phyloP scores from a whole-genome alignment of 2,797 vertebrate genomes.

The Pelobates cultripes region DNA sequence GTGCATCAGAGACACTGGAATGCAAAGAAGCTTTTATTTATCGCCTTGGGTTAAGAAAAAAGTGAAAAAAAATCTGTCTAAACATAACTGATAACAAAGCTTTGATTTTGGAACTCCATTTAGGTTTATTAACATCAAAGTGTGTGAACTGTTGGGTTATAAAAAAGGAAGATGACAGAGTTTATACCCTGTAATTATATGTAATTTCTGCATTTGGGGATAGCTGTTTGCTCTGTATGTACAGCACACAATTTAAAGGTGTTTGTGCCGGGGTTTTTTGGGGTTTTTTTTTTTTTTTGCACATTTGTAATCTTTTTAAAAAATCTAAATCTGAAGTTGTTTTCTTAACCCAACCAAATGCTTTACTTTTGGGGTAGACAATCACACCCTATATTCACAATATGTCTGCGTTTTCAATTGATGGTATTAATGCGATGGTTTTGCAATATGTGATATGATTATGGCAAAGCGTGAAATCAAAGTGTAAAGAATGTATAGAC shows the following conservation, averaged over 20 bases:
- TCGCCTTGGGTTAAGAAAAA: constrained; percentile 71
- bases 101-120: constrained; percentile 83
- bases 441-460: no score
- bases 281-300: no score
- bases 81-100: constrained; percentile 77
- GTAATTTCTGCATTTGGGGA: constrained; percentile 76
- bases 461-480: no score
- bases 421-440: no score
- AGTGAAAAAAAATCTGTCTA: constrained; percentile 68
- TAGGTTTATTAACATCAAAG: constrained; percentile 80
- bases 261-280: no score
- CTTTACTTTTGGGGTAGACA: no score
- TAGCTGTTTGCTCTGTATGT: constrained; percentile 73
- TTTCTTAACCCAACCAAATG: no score
- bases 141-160: constrained; percentile 74
- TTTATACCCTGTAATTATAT: constrained; percentile 76
- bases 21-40: constrained; percentile 69
- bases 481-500: no score
- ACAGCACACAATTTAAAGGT: constrained; percentile 66
- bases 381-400: no score
- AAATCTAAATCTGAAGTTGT: no score
- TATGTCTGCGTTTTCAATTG: no score
- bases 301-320: no score
- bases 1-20: constrained; percentile 68
- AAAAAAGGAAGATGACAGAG: constrained; percentile 77